These are phyloP conservation scores for Neodiprion lecontei DNA, from an alignment of 1,140 invertebrate genomes.

Conservation along the genomic window DNA sequence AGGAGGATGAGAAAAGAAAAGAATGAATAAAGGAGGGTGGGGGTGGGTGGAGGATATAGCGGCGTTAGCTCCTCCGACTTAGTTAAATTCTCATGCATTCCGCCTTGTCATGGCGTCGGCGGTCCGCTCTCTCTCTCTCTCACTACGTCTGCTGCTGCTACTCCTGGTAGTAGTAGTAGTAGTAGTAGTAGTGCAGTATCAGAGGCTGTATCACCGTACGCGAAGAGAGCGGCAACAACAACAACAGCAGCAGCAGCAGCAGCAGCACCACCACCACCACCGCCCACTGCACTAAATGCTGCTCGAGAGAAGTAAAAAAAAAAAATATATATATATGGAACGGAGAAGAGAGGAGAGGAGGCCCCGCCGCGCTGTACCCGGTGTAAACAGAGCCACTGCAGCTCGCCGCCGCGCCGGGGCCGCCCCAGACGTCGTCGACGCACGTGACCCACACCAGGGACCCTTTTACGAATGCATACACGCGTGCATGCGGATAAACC, in stretches of 20 bases:
- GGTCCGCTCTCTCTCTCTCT: constrained; percentile 19
- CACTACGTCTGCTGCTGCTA: constrained; percentile 17
- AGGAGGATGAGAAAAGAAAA: constrained; percentile 9
- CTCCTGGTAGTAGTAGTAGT: constrained; percentile 13
- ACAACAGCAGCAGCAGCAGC: constrained; percentile 8
- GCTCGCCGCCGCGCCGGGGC: not conserved
- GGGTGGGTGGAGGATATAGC: constrained; percentile 12
- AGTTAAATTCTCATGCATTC: constrained; percentile 56
- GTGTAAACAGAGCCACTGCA: not conserved
- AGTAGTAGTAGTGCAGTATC: not conserved
- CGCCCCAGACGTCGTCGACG: not conserved
- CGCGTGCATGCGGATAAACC: not conserved
- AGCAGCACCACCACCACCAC: not conserved
- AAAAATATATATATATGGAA: not conserved
- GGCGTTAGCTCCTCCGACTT: constrained; percentile 49
- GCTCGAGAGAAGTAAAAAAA: not conserved
- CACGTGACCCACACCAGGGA: not conserved
- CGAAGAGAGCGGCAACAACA: not conserved
- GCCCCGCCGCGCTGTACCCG: not conserved
- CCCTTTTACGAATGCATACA: not conserved
- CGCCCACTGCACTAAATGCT: constrained; percentile 53
- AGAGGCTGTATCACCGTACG: not conserved
- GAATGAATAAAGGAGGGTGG: constrained; percentile 8
- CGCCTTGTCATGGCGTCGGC: constrained; percentile 54
- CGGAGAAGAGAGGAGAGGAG: not conserved